phyloP scores from a whole-genome alignment of 2,797 vertebrate species.

The Helicolenus hilgendorfi region DNA sequence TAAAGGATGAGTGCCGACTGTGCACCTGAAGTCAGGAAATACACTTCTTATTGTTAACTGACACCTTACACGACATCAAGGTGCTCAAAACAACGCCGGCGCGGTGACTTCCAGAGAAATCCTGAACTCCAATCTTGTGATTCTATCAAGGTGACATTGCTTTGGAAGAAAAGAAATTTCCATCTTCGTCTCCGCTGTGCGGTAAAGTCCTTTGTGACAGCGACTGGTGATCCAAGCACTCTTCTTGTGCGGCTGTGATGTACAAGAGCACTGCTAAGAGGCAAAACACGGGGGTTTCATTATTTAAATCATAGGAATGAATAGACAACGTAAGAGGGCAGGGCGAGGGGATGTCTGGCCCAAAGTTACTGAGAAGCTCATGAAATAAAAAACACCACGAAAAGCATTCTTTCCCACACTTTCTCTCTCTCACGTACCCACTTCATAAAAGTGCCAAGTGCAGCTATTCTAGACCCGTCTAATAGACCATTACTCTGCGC shows the following conservation, averaged over 20 bases:
- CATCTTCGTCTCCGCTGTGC: constrained; percentile 52
- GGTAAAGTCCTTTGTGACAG: constrained; percentile 64
- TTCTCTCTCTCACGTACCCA: constrained; percentile 26
- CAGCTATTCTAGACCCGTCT: constrained; percentile 59
- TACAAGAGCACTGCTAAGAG: constrained; percentile 66
- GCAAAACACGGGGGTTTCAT: constrained; percentile 76
- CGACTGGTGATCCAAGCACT: constrained; percentile 64
- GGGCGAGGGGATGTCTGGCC: constrained; percentile 24
- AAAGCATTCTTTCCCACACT: constrained; percentile 53
- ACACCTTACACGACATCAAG: constrained; percentile 73
- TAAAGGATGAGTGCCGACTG: constrained; percentile 39
- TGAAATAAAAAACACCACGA: constrained; percentile 78
- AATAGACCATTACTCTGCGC: constrained; percentile 60
- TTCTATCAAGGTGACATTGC: constrained; percentile 79
- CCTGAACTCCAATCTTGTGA: constrained; percentile 57
- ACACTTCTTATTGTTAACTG: constrained; percentile 39
- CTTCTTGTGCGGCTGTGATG: constrained; percentile 46
- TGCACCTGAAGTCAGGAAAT: constrained; percentile 49
- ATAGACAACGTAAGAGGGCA: constrained; percentile 55
- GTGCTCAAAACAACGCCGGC: constrained; percentile 5
- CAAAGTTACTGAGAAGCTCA: constrained; percentile 63
- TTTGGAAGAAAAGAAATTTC: neutral
- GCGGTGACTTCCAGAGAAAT: constrained; percentile 39
- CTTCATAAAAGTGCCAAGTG: constrained; percentile 75
- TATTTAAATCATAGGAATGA: constrained; percentile 78